Base-by-base conservation (phyloP, 2,888 invertebrate species). In the Pseudoips prasinana region DNA sequence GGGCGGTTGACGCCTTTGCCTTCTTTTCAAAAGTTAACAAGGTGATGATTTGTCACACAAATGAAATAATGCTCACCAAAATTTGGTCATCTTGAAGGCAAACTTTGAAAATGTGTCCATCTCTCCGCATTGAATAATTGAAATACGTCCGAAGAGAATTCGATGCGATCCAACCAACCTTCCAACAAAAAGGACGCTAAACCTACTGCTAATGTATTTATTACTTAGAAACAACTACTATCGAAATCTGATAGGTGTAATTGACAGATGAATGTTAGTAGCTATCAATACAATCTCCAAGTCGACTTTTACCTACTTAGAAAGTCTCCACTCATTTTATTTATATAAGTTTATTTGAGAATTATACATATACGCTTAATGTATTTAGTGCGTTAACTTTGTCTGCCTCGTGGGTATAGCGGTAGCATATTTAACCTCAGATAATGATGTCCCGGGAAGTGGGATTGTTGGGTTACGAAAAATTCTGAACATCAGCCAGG, bases 91-190 rank as follows among this genome's bases (percentile, higher is more conserved):
- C 30, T 22, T 43, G 46, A 29, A 46, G 33, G 42, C 35, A 46
- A 63, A 60, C 53, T 64, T 68, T 60, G 50, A 61, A 55, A 55
- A 52, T 58, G 50, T 63, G 57, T 61, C 58, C 50, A 53, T 60
- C 61, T 56, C 46, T 56, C 47, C 22, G 33, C 27, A 10, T 29
- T 64, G 52, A 65, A 71, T 67, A 64, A 69, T 69, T 59, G 39
- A 65, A 50, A 41, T 22, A 39, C 25, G 54, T 61, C 54, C 46
- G 40, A 56, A 44, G 39, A 48, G 45, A 58, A 54, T 50, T 36
- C 37, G 43, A 56, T 39, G 52, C 43, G 46, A 42, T 38, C 47
- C 33, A 44, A 36, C 44, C 38, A 39, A 50, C 58, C 47, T 56
- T 46, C 37, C 29, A 56, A 52, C 46, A 43, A 56, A 54, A n/a